These are phyloP conservation scores for Gnathonemus echidnorhynchus DNA, from an alignment of 2,113 vertebrate species.

Conservation along the genomic window DNA sequence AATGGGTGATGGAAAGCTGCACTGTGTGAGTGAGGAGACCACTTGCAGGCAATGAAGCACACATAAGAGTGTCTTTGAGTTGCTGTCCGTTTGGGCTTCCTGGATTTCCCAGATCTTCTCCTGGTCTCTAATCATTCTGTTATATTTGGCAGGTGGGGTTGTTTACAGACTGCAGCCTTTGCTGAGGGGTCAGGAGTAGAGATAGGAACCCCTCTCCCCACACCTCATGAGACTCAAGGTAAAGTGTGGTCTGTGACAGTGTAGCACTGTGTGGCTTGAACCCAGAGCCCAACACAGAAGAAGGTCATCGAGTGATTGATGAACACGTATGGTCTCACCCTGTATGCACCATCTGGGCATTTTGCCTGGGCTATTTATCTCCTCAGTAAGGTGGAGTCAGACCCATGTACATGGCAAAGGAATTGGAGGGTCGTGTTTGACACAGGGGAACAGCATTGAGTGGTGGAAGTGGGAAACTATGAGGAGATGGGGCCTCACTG, in stretches of 20 bases:
- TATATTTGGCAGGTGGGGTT: background rate
- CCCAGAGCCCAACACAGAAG: background rate
- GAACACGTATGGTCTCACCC: background rate
- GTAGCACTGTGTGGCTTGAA: background rate
- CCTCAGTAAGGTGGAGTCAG: background rate
- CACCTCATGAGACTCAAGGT: background rate
- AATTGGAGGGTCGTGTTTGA: background rate
- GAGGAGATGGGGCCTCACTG: background rate
- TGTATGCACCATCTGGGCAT: background rate
- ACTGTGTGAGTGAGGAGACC: background rate
- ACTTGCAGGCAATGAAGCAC: background rate
- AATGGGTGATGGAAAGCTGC: background rate
- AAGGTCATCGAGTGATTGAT: background rate
- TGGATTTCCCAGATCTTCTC: background rate
- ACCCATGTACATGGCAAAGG: background rate
- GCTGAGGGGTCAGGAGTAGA: background rate
- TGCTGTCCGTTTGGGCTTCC: background rate
- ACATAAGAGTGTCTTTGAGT: background rate
- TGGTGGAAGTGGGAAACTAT: background rate
- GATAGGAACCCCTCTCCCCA: background rate
- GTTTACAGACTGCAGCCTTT: background rate
- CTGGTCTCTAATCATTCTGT: background rate
- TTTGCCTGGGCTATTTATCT: background rate
- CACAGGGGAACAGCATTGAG: background rate
- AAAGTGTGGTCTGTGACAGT: background rate